phyloP scores from a whole-genome alignment of 2,797 vertebrate species.

The Micromesistius poutassou region DNA sequence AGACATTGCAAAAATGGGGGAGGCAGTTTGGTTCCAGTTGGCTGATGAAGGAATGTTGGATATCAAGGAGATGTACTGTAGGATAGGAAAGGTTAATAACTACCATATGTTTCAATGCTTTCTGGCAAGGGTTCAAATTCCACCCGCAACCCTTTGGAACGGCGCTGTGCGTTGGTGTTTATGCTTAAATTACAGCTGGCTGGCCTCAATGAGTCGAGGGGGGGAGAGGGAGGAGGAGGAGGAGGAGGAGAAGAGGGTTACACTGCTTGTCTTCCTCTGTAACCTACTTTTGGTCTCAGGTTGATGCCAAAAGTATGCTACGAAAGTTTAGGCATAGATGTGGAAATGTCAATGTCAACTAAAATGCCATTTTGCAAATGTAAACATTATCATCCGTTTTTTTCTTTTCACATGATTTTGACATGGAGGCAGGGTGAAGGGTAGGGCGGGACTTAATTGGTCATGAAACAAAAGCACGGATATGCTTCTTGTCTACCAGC shows the following conservation, averaged over 20 bases:
- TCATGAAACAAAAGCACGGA: too few species aligned
- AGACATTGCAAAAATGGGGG: neutral
- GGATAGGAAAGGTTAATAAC: neutral
- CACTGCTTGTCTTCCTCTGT: neutral
- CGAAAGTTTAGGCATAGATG: too few species aligned
- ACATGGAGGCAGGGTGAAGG: too few species aligned
- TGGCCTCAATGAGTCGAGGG: neutral
- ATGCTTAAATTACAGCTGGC: neutral
- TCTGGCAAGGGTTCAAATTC: neutral
- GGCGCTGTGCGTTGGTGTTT: neutral
- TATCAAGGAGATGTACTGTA: neutral
- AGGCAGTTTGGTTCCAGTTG: neutral
- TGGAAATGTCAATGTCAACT: too few species aligned
- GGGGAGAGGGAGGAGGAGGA: neutral
- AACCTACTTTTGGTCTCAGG: neutral
- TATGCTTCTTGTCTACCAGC: too few species aligned
- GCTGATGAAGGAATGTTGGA: neutral
- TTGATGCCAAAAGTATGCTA: too few species aligned
- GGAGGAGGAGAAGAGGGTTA: neutral
- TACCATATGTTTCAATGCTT: neutral
- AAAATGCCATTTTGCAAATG: too few species aligned
- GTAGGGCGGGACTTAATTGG: too few species aligned
- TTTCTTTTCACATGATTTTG: too few species aligned
- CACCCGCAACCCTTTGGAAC: neutral
- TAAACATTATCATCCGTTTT: too few species aligned